Conservation (phyloP, 2,888 invertebrate genomes). For the Agrochola circellaris region DNA sequence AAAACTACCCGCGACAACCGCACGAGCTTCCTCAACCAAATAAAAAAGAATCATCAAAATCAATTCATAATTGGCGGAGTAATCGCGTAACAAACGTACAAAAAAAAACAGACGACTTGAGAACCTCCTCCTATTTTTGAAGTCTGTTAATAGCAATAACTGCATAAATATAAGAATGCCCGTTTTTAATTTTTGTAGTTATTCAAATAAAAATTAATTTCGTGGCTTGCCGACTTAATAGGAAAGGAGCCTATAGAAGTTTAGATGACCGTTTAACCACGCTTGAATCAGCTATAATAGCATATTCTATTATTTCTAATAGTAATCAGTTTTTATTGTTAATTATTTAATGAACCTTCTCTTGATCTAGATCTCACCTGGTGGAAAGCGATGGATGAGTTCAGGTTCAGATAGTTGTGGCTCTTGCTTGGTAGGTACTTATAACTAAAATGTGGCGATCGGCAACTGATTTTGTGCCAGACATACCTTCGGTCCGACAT, state of each 20-base stretch:
- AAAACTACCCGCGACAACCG: too few relatives aligned
- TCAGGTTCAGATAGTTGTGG: neutral
- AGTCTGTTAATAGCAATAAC: neutral
- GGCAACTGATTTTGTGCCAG: constrained; percentile 32
- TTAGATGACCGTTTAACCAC: neutral
- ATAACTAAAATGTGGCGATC: constrained; percentile 18
- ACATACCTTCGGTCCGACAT: constrained; percentile 31
- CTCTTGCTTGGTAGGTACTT: neutral
- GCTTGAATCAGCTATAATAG: neutral
- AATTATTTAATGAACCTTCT: too few relatives aligned
- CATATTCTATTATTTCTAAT: neutral
- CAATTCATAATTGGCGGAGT: too few relatives aligned
- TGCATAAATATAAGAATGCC: neutral
- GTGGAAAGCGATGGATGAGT: neutral
- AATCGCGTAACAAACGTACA: too few relatives aligned
- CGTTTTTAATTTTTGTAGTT: neutral
- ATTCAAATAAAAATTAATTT: neutral
- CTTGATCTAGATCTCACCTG: neutral
- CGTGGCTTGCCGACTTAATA: too few relatives aligned
- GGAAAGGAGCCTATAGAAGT: neutral
- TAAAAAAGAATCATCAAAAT: too few relatives aligned
- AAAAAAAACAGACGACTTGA: too few relatives aligned
- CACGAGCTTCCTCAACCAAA: too few relatives aligned
- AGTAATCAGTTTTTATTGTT: neutral
- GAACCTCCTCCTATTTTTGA: too few relatives aligned